A percentile compares a stretch with the other conserved stretches of the same genome.
phyloP scores from a whole-genome alignment of 2,888 invertebrate species.

The Drosophila mettleri region DNA sequence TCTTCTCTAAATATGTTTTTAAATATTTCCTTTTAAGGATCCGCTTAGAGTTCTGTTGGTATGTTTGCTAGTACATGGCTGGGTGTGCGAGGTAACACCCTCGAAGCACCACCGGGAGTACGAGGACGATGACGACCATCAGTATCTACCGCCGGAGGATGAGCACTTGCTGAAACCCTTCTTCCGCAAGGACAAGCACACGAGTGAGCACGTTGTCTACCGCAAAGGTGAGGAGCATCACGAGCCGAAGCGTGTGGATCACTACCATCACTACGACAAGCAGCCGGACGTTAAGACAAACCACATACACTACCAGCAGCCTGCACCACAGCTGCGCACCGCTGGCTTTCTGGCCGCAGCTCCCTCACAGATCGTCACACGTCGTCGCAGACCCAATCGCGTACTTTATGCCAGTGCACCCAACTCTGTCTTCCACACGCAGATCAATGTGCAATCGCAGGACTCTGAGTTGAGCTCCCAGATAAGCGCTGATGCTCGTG shows the following conservation, averaged over 20 bases:
- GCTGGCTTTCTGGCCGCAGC: slow-evolving; percentile 42
- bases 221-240: slow-evolving; percentile 61
- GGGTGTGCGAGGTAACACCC: slow-evolving; percentile 57
- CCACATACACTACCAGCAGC: slow-evolving; percentile 65
- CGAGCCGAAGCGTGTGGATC: slow-evolving; percentile 69
- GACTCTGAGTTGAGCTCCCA: slow-evolving; percentile 66
- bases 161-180: slow-evolving; percentile 40
- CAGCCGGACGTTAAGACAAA: slow-evolving; percentile 58
- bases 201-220: slow-evolving; percentile 60
- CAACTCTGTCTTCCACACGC: slow-evolving; percentile 76
- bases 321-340: slow-evolving; percentile 44
- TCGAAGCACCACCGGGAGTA: slow-evolving; percentile 49
- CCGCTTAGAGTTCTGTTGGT: slow-evolving; percentile 38
- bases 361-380: slow-evolving; percentile 38
- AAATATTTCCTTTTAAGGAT: slow-evolving; percentile 33
- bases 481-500: slow-evolving; percentile 29
- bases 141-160: slow-evolving; percentile 58
- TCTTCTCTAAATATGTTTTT: neutral
- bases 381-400: slow-evolving; percentile 56
- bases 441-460: slow-evolving; percentile 78
- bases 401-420: slow-evolving; percentile 73
- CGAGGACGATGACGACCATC: slow-evolving; percentile 53
- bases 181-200: slow-evolving; percentile 62
- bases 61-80: slow-evolving; percentile 42
- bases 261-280: slow-evolving; percentile 71